Evolutionary conservation across 1,140 invertebrate species (phyloP), one percentile per base, ranked within the genome.

Genomic region (Tribolium madens): DNA sequence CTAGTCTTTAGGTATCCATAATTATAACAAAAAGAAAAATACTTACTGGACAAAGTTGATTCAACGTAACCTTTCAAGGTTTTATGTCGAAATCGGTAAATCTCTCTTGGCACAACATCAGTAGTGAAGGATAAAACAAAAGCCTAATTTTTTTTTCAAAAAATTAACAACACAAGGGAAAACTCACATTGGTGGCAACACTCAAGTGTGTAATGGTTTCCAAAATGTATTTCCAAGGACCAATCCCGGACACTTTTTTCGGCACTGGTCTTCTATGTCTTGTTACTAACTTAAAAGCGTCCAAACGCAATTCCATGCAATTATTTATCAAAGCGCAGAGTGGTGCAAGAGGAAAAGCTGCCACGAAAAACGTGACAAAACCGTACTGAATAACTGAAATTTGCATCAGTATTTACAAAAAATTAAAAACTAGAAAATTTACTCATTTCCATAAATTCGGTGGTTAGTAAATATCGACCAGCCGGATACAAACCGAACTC

Each of bases 81-180:
- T 86, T 17, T 14, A 13, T 52, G 7, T 21, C 18, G 17, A 13
- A 7, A 50, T 18, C 10, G 14, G 17, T 72, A 72, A 18, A 72
- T 72, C 9, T 52, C 9, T n/a, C 70, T 9, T n/a, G 31, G 18
- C 4, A 72, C 70, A 46, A 72, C 48, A 46, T 72, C 46, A 0
- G 96, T 98, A 0, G 97, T 98, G 87, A 99, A 99, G 50, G 97
- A 97, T 84, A 99, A 99, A 70, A 99, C 96, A 82, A 98, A 96
- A 48, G 94, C 97, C 96, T 98, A 68, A 42, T 53, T 5, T 36
- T 57, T 60, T 18, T 70, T 31, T 64, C 9, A 5, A 10, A 15
- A 15, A n/a, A 18, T 31, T 15, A 33, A 15, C 9, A 48, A 42
- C 46, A 2, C 10, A 13, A 1, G 2, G 10, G 3, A 47, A 47